These are phyloP conservation scores for Merodon equestris DNA, from an alignment of 2,888 invertebrate genomes.

Conservation along the genomic window DNA sequence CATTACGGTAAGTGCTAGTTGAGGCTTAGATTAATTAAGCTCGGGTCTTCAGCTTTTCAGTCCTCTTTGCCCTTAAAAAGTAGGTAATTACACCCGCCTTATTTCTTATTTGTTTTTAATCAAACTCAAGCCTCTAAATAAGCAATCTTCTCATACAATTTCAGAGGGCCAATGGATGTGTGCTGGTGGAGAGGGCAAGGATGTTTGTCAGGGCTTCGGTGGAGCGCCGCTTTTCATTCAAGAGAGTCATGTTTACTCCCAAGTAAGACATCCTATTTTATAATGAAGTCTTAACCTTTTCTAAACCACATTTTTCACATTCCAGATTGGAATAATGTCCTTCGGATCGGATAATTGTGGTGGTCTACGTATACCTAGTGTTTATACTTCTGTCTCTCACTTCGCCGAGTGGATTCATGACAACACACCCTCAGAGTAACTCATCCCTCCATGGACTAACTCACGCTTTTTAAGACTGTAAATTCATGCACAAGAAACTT, in stretches of 20 bases:
- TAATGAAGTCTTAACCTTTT: background rate
- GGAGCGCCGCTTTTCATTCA: constrained; percentile 86
- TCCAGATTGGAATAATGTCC: constrained; percentile 88
- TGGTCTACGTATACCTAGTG: constrained; percentile 86
- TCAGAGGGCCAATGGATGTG: constrained; percentile 83
- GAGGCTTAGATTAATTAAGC: too few species aligned
- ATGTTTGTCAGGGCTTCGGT: constrained; percentile 89
- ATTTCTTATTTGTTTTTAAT: too few species aligned
- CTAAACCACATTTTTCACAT: constrained; percentile 62
- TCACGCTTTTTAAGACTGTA: constrained; percentile 23
- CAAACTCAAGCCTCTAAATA: too few species aligned
- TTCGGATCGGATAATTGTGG: constrained; percentile 90
- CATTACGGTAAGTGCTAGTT: too few species aligned
- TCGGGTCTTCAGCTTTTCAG: too few species aligned
- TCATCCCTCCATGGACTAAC: too few species aligned
- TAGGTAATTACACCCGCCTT: too few species aligned
- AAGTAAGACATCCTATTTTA: constrained; percentile 80
- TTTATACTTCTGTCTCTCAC: constrained; percentile 87
- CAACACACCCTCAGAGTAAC: constrained; percentile 81
- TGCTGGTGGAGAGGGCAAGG: constrained; percentile 87
- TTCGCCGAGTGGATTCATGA: constrained; percentile 88
- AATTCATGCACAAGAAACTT: background rate
- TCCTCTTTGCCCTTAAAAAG: too few species aligned
- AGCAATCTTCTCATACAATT: too few species aligned
- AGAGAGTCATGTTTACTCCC: constrained; percentile 82